A percentile compares a stretch with the other conserved stretches of the same genome.
These are phyloP conservation scores for Andrena praecox DNA, from an alignment of 2,888 invertebrate species.

Conservation along the genomic window DNA sequence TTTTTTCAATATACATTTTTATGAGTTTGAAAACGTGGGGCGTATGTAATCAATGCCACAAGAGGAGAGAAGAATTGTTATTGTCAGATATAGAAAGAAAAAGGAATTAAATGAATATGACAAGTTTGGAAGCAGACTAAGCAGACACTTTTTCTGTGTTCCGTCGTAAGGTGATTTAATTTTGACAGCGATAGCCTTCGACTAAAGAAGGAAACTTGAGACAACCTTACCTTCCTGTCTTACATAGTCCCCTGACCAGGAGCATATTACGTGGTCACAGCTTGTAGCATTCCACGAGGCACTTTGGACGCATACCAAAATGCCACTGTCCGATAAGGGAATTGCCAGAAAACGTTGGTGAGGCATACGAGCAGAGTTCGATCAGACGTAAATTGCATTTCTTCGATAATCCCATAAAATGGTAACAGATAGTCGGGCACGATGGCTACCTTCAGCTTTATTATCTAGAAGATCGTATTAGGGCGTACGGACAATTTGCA, in stretches of 20 bases:
- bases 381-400: slow-evolving; percentile 39
- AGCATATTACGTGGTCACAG: not conserved
- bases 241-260: not conserved
- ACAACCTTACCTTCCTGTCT: not conserved
- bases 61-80: no score
- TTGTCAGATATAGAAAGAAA: no score
- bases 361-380: slow-evolving; percentile 13
- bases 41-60: no score
- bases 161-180: not conserved
- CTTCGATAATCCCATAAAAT: slow-evolving; percentile 44
- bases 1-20: not conserved
- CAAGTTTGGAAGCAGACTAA: not conserved
- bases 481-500: slow-evolving; percentile 21
- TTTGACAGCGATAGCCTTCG: not conserved
- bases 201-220: not conserved
- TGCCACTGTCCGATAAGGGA: slow-evolving; percentile 45
- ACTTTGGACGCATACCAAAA: slow-evolving; percentile 59
- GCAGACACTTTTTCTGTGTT: not conserved
- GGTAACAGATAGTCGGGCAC: slow-evolving; percentile 26
- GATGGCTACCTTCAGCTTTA: slow-evolving; percentile 23
- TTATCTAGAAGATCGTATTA: slow-evolving; percentile 2
- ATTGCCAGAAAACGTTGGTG: slow-evolving; percentile 32
- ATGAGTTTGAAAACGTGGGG: no score
- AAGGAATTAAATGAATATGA: no score
- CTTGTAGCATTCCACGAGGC: slow-evolving; percentile 23